Conservation (phyloP, 2,113 vertebrate species). For the Rhinoptilus africanus region DNA sequence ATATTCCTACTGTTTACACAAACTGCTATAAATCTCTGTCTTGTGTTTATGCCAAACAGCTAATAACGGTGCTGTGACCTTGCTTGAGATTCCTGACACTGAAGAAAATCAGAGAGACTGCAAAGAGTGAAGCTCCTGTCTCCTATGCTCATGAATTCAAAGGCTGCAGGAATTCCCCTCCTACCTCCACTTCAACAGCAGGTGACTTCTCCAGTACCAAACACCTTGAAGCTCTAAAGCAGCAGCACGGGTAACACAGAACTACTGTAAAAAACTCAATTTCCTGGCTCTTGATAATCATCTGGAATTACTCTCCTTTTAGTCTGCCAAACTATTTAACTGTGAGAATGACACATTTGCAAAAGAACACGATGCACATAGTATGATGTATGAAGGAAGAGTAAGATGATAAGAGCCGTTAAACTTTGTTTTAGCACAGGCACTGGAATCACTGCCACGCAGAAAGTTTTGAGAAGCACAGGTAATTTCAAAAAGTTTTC, state of each 20-base stretch:
- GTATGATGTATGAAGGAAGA: not conserved
- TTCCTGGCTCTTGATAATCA: not conserved
- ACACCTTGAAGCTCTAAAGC: not conserved
- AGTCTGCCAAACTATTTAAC: not conserved
- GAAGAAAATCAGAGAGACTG: not conserved
- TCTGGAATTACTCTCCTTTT: not conserved
- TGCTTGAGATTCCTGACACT: not conserved
- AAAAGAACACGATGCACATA: rapidly evolving
- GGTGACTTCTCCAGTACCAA: not conserved
- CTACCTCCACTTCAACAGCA: not conserved
- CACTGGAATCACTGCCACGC: not conserved
- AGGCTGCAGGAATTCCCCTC: not conserved
- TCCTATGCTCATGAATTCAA: not conserved
- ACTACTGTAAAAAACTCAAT: not conserved
- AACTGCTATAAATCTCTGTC: not conserved
- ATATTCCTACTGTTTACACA: not conserved
- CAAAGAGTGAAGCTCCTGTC: not conserved
- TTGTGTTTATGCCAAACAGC: not conserved
- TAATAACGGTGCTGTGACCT: not conserved
- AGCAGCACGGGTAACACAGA: not conserved
- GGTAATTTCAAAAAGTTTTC: not conserved
- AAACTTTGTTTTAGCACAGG: not conserved
- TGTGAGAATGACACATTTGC: not conserved
- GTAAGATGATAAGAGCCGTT: not conserved
- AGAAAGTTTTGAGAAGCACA: not conserved